phyloP scores from a whole-genome alignment of 2,797 vertebrate species.

The Pseudomugil tenellus region DNA sequence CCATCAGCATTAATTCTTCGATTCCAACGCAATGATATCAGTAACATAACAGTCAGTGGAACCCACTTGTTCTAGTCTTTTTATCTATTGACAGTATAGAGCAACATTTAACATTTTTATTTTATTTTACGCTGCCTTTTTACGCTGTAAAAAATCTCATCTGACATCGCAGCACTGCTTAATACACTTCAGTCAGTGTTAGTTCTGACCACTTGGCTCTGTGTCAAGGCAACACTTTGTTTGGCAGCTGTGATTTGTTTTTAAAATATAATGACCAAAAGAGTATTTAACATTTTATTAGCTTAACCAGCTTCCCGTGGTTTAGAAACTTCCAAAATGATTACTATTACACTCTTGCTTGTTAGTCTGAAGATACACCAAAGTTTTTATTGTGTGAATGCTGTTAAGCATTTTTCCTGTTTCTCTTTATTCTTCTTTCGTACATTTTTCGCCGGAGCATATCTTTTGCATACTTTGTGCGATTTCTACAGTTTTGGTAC shows the following conservation, averaged over 20 bases:
- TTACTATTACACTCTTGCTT: background rate
- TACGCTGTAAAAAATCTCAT: background rate
- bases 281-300: conserved; percentile 21
- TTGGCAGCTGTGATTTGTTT: no score
- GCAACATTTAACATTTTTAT: background rate
- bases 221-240: background rate
- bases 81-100: background rate
- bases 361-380: background rate
- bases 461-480: no score
- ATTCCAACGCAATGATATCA: no score
- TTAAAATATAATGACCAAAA: conserved; percentile 14
- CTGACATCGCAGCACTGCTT: background rate
- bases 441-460: no score
- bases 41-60: no score
- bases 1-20: no score
- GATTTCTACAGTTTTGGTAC: no score
- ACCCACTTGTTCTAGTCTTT: background rate
- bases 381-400: conserved; percentile 15
- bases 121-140: no score
- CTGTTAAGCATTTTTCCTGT: no score
- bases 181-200: background rate
- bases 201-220: background rate
- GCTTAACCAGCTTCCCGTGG: background rate
- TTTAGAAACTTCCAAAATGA: background rate
- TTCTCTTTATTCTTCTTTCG: no score